A percentile compares a stretch with the other conserved stretches of the same genome.
phyloP scores from a whole-genome alignment of 2,113 vertebrate species.

The Cisticola juncidis region DNA sequence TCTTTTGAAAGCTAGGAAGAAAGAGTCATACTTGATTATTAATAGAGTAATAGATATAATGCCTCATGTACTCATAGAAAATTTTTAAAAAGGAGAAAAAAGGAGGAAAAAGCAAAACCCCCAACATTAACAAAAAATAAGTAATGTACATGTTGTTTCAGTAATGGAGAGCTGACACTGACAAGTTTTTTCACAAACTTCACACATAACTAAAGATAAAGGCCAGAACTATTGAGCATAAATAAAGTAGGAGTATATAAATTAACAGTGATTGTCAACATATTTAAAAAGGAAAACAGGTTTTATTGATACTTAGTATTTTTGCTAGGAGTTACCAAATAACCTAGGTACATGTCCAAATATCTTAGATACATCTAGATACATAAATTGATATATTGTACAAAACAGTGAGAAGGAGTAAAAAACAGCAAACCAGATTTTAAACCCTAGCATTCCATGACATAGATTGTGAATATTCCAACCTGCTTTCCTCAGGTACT shows the following conservation, averaged over 20 bases:
- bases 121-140: background rate
- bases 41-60: background rate
- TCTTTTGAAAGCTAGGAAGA: background rate
- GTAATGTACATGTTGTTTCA: background rate
- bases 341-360: background rate
- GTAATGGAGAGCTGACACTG: background rate
- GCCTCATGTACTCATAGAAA: accelerated
- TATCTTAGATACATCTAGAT: background rate
- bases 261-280: background rate
- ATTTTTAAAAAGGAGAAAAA: background rate
- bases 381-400: background rate
- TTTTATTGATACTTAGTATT: background rate
- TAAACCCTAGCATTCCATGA: background rate
- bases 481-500: background rate
- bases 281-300: background rate
- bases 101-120: background rate
- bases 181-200: background rate
- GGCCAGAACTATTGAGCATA: background rate
- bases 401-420: background rate
- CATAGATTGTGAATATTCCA: background rate
- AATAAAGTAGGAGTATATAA: background rate
- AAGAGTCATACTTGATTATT: background rate
- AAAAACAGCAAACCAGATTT: background rate
- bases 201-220: background rate
- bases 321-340: background rate